These are phyloP conservation scores for Carollia perspicillata DNA, from an alignment of 2,113 vertebrate species.

Conservation along the genomic window DNA sequence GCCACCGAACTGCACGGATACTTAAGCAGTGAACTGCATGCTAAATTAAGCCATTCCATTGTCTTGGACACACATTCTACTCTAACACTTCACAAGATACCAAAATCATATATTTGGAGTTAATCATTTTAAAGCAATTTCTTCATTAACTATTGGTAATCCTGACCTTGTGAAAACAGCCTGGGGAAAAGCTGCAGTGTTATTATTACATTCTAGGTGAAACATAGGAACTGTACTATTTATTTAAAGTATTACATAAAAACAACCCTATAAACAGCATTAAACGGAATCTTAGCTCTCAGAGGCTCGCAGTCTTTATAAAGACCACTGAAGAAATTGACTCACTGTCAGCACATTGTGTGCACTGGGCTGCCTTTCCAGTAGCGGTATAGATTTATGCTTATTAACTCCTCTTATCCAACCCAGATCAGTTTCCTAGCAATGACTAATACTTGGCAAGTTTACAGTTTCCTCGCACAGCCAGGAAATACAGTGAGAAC, in stretches of 20 bases:
- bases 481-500: background rate
- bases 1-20: background rate
- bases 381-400: background rate
- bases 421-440: background rate
- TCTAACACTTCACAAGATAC: background rate
- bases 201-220: background rate
- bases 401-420: background rate
- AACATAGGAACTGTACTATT: background rate
- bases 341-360: background rate
- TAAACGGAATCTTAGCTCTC: background rate
- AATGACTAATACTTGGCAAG: background rate
- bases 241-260: background rate
- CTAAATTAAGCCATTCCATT: slow-evolving; percentile 11
- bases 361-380: background rate
- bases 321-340: background rate
- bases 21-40: background rate
- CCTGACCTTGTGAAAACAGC: background rate
- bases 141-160: background rate
- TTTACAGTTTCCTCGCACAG: background rate
- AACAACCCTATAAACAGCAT: background rate
- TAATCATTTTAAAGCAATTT: background rate
- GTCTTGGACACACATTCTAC: background rate
- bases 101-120: background rate
- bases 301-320: background rate
- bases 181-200: background rate